These are phyloP conservation scores for Aegotheles bennettii DNA, from an alignment of 2,113 vertebrate genomes.

Conservation along the genomic window DNA sequence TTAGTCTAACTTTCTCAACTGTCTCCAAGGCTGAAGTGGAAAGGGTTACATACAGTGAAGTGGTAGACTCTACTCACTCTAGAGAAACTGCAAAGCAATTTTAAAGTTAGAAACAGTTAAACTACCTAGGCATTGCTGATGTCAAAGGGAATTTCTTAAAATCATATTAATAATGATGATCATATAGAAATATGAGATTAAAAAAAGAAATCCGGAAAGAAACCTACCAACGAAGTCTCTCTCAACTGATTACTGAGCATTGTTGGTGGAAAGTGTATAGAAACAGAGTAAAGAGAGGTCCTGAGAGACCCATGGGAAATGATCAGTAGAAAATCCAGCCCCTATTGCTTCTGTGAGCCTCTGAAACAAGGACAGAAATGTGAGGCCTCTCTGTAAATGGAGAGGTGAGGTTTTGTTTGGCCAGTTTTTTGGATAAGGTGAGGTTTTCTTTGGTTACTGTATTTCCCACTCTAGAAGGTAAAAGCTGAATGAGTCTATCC, in stretches of 20 bases:
- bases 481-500: neutral
- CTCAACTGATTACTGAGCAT: neutral
- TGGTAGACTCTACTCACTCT: neutral
- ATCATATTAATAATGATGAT: neutral
- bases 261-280: neutral
- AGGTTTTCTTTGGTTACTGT: neutral
- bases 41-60: neutral
- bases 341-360: neutral
- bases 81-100: neutral
- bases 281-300: neutral
- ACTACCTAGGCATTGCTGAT: neutral
- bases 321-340: neutral
- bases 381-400: neutral
- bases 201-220: neutral
- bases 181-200: neutral
- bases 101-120: neutral
- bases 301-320: neutral
- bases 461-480: neutral
- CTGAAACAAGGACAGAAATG: neutral
- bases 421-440: neutral
- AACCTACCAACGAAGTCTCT: neutral
- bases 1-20: neutral
- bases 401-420: neutral
- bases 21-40: neutral
- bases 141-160: neutral